Base-by-base conservation (phyloP, 2,888 invertebrate genomes). In the Lasioglossum figueresi region DNA sequence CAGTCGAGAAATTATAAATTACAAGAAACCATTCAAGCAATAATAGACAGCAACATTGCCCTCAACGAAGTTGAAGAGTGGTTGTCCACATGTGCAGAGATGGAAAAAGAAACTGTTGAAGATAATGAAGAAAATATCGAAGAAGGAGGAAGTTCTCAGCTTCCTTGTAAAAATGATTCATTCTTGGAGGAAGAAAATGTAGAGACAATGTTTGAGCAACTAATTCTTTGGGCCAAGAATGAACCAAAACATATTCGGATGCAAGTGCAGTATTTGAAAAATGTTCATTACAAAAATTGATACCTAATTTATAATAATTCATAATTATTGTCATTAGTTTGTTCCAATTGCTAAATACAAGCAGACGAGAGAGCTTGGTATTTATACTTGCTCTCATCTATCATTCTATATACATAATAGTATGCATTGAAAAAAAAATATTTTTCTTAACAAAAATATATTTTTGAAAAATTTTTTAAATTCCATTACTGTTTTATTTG, bases 211-310 rank as follows among this genome's bases (percentile, higher is more conserved):
- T 66, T 66, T 19, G 19, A 66, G 27, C 66, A 66, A 37, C 37
- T 66, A 66, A 31, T 66, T 23, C 66, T 66, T 66, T 66, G 66
- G 66, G 34, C 66, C 34, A 66, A 66, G 23, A 66, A 66, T 34
- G 66, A 66, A 66, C 66, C 66, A 10, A 66, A 66, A 19, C 34
- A 66, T 19, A 66, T 66, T 66, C 34, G 23, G 19, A 23, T 66
- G 66, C 66, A 66, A 66, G 23, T 66, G 66, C 66, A 66, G 34
- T 66, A 34, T 34, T 66, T 66, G 3, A 66, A 66, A 66, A 66
- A 37, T 31, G 1, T 66, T 23, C 66, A 66, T 66, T 66, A 66
- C 19, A 66, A 66, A 34, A 66, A 66, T 23, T 66, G 10, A 34
- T 19, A 19, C 16, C 19, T 34, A 66, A 56, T 56, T 34, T 8